Conservation (phyloP, 2,888 invertebrate species). For the Pasiphila rectangulata region DNA sequence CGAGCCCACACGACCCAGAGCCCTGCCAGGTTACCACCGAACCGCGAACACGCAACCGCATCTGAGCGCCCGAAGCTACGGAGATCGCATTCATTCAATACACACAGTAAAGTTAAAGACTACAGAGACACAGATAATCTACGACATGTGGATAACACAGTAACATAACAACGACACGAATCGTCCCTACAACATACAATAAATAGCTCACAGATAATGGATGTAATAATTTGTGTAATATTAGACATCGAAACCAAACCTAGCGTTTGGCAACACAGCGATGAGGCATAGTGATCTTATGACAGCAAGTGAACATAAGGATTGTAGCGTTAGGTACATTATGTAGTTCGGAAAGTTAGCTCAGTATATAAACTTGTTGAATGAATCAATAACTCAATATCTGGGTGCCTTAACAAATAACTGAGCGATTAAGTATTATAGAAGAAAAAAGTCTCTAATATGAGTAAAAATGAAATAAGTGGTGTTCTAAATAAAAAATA, state of each 20-base stretch:
- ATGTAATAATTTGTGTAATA: conserved; percentile 7
- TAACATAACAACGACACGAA: conserved; percentile 6
- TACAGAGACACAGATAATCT: conserved; percentile 21
- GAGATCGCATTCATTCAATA: conserved; percentile 12
- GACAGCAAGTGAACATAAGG: conserved; percentile 12
- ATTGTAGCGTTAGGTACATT: no score
- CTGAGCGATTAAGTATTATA: no score
- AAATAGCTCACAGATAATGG: conserved; percentile 5
- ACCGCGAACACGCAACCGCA: not conserved
- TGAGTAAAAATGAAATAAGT: no score
- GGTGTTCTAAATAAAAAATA: no score
- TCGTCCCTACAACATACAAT: conserved; percentile 11
- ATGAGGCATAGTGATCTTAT: conserved; percentile 10
- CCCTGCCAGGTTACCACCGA: conserved; percentile 8
- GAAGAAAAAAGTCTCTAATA: no score
- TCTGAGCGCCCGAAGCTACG: conserved; percentile 2
- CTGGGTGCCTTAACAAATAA: no score
- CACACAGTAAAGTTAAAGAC: conserved; percentile 15
- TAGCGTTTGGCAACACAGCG: conserved; percentile 20
- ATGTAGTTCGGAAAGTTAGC: no score
- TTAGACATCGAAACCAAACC: conserved; percentile 28
- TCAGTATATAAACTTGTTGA: no score
- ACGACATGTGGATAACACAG: conserved; percentile 8
- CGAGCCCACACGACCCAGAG: conserved; percentile 7
- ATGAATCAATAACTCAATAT: no score